Conservation (phyloP, 1,140 invertebrate genomes). For the Trypoxylus dichotomus region DNA sequence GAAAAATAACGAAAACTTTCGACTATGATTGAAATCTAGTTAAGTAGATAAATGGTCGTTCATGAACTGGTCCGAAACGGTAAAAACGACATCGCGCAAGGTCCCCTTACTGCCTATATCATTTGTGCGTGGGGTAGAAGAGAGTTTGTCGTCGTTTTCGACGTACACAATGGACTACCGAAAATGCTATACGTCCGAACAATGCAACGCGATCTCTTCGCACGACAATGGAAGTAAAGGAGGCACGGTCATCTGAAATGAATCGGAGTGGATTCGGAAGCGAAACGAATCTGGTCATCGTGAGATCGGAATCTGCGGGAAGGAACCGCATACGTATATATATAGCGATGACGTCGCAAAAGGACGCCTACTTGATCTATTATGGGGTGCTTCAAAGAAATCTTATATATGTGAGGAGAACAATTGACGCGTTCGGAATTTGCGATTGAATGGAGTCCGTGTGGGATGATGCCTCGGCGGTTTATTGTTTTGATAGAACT, state of each 20-base stretch:
- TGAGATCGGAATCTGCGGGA: background rate
- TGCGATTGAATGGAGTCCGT: background rate
- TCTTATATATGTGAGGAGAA: background rate
- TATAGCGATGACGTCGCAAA: background rate
- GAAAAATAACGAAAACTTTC: conserved; percentile 28
- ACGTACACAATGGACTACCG: conserved; percentile 31
- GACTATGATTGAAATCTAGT: conserved; percentile 42
- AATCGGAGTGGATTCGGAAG: conserved; percentile 14
- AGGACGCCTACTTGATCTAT: background rate
- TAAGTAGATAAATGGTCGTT: conserved; percentile 41
- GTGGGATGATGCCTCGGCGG: background rate
- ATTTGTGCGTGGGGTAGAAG: background rate
- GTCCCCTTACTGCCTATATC: background rate
- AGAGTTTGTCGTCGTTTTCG: background rate
- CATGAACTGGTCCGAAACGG: conserved; percentile 8
- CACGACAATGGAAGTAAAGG: background rate
- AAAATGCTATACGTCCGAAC: conserved; percentile 27
- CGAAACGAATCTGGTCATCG: background rate
- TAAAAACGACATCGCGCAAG: background rate
- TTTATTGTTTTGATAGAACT: background rate
- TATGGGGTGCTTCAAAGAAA: background rate
- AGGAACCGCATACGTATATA: background rate
- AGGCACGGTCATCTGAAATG: conserved; percentile 27
- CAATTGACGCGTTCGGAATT: background rate
- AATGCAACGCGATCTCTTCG: conserved; percentile 22